Evolutionary conservation across 1,140 invertebrate genomes (phyloP), one percentile per base, ranked within the genome.

Genomic region (Camponotus vicinus): DNA sequence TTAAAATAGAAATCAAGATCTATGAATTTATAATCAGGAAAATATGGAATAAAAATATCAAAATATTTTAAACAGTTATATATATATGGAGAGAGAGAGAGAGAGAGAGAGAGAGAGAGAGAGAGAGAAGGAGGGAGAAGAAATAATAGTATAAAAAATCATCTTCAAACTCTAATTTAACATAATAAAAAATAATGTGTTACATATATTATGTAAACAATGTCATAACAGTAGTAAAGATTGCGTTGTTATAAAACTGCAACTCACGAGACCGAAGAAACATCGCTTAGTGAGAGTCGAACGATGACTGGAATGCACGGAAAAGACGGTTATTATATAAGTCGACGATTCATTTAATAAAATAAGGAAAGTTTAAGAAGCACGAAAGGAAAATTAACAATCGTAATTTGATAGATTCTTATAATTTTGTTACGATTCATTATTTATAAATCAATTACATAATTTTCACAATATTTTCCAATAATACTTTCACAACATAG

Each of bases 251-350:
- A 7, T 45, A 82, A 80, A 71, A 75, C 13, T 83, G 32, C 32
- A 83, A 21, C 45, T 83, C 55, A 75, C 40, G 27, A 34, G 55
- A 32, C 15, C 64, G 21, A 27, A 80, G 40, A 73, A 82, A 73
- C 42, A 45, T 83, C 69, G 73, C 13, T 27, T 18, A 61, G 79
- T 83, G 79, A 83, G 79, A 83, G 79, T 83, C 42, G 27, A 27
- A 45, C 11, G 55, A 75, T 75, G 67, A 83, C 79, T 61, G 21
- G 18, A 49, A 70, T 59, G 69, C 67, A 82, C 55, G 40, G 73
- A 61, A 71, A 82, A 83, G 69, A 73, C n/a, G 61, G 55, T 61
- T 37, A 63, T 83, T 83, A 37, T n/a, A 27, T 83, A 83, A 83
- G 32, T 34, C 55, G 4, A 61, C 18, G 21, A n/a, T 73, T 83